Conservation (phyloP, 2,888 invertebrate genomes). For the Lissocephala sabroskyi region DNA sequence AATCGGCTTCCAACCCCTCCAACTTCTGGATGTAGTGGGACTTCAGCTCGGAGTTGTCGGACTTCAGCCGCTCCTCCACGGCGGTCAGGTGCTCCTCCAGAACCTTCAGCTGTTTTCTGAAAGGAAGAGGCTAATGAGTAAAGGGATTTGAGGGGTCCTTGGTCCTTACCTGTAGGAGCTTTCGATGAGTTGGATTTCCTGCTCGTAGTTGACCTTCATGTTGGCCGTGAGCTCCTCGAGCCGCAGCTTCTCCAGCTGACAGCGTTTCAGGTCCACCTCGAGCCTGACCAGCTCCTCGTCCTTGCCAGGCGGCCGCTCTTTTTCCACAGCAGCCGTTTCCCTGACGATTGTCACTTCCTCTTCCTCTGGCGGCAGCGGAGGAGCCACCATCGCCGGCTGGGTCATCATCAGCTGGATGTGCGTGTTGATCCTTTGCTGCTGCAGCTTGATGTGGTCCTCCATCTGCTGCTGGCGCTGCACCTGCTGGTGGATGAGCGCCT, state of each 20-base stretch:
- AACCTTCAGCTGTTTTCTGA: conserved; percentile 68
- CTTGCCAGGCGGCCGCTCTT: background rate
- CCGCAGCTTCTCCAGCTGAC: conserved; percentile 69
- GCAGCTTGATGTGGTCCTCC: conserved; percentile 68
- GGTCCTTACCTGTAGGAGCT: conserved; percentile 67
- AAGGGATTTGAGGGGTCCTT: background rate
- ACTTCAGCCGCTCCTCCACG: conserved; percentile 65
- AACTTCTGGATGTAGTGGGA: conserved; percentile 62
- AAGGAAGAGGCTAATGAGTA: background rate
- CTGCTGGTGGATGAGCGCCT: conserved; percentile 68
- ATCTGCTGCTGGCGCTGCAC: conserved; percentile 68
- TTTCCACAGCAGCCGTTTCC: background rate
- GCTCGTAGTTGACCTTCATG: conserved; percentile 70
- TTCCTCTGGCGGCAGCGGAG: background rate
- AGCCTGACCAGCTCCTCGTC: conserved; percentile 44
- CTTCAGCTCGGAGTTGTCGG: conserved; percentile 57
- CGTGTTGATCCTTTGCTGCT: conserved; percentile 70
- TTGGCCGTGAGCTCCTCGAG: conserved; percentile 70
- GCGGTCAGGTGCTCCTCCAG: conserved; percentile 63
- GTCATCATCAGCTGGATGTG: conserved; percentile 70
- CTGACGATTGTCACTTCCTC: background rate
- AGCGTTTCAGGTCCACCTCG: conserved; percentile 66
- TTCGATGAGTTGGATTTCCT: conserved; percentile 71
- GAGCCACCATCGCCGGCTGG: conserved; percentile 44
- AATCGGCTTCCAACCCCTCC: conserved; percentile 42